These are phyloP conservation scores for Myopa testacea DNA, from an alignment of 2,888 invertebrate genomes.

Conservation along the genomic window DNA sequence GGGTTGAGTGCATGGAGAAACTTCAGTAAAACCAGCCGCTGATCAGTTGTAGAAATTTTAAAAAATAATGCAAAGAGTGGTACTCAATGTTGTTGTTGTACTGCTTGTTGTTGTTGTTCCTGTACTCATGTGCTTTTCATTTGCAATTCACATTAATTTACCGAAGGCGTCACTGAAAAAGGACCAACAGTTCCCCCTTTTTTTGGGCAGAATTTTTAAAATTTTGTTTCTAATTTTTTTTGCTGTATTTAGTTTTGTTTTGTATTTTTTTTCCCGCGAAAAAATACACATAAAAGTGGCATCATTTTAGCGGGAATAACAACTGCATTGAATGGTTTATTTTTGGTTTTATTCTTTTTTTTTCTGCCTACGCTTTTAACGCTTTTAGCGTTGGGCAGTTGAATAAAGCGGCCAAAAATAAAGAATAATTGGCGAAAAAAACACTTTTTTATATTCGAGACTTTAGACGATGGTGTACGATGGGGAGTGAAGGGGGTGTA, in stretches of 20 bases:
- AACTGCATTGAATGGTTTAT: background rate
- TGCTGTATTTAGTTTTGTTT: slow-evolving; percentile 5
- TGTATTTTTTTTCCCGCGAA: background rate
- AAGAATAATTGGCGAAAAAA: background rate
- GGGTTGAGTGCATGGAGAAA: background rate
- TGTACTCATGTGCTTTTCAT: slow-evolving; percentile 53
- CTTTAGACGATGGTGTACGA: background rate
- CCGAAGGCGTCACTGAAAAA: slow-evolving; percentile 57
- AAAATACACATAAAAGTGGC: slow-evolving; percentile 24
- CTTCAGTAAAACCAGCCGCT: background rate
- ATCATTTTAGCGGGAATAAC: slow-evolving; percentile 7
- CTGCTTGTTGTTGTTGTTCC: background rate
- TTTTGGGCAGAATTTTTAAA: background rate
- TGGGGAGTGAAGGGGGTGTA: background rate
- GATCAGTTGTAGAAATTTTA: slow-evolving; percentile 44
- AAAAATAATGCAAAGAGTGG: slow-evolving; percentile 57
- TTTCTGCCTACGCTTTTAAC: slow-evolving; percentile 31
- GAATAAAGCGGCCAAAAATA: slow-evolving; percentile 18
- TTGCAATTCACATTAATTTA: slow-evolving; percentile 60
- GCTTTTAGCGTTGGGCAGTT: slow-evolving; percentile 15
- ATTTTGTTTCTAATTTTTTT: slow-evolving; percentile 14
- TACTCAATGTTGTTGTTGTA: background rate
- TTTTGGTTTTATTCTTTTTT: slow-evolving; percentile 5
- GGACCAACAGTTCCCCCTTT: background rate
- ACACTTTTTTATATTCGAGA: background rate